Percentiles rank a stretch among this genome's conserved stretches.
Evolutionary conservation across 2,113 vertebrate species (phyloP).

Genomic region (Chionodraco myersi): DNA sequence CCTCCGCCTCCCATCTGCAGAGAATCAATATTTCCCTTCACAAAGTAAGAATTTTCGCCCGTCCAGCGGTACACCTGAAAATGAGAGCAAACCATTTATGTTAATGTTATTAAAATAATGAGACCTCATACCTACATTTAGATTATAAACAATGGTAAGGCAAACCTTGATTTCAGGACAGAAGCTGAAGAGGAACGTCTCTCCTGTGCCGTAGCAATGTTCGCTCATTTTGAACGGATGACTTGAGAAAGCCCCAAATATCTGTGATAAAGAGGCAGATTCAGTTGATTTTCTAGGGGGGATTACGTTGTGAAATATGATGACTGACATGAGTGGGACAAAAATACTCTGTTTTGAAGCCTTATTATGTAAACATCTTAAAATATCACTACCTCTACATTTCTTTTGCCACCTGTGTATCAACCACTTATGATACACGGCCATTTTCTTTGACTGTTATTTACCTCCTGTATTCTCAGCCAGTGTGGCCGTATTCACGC

Average conservation of each 20-base stretch:
- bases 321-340: too few relatives aligned
- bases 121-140: too few relatives aligned
- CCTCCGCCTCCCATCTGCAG: slow-evolving; percentile 97
- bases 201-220: slow-evolving; percentile 97
- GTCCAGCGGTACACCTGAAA: slow-evolving; percentile 95
- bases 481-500: not conserved
- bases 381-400: too few relatives aligned
- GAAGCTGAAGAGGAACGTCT: slow-evolving; percentile 97
- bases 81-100: not conserved
- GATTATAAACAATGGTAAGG: not conserved
- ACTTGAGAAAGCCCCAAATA: slow-evolving; percentile 95
- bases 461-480: too few relatives aligned
- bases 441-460: not conserved
- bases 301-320: too few relatives aligned
- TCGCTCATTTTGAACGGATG: slow-evolving; percentile 97
- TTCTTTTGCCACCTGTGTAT: not conserved
- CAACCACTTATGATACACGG: not conserved
- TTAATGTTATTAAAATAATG: not conserved
- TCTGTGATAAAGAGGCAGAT: slow-evolving; percentile 75
- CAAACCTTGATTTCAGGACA: slow-evolving; percentile 93
- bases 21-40: slow-evolving; percentile 94
- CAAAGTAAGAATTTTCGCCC: slow-evolving; percentile 98
- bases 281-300: not conserved
- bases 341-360: too few relatives aligned
- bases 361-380: too few relatives aligned